Evolutionary conservation across 2,888 invertebrate species (phyloP), one percentile per base, ranked within the genome.

Genomic region (Latheticus oryzae): DNA sequence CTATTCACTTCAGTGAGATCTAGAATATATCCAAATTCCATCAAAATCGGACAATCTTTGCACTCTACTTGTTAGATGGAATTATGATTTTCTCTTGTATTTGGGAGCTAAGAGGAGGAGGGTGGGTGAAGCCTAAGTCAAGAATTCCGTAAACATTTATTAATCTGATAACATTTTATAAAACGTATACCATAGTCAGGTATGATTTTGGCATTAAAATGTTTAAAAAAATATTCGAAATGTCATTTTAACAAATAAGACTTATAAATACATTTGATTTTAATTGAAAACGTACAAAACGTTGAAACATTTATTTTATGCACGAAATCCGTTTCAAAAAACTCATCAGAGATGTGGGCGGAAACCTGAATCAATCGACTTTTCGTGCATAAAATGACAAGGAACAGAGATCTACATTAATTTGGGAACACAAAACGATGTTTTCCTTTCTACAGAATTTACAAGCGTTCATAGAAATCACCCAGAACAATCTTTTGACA

Each of bases 121-220:
- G n/a, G n/a, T n/a, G n/a, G n/a, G n/a, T n/a, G n/a, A n/a, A n/a
- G n/a, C n/a, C n/a, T n/a, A n/a, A n/a, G n/a, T n/a, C n/a, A n/a
- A 17, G 7, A 23, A 30, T 47, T 47, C 35, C 33, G 12, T 47
- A 47, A 47, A 47, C 47, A 47, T 47, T 47, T 47, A 47, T 47
- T 47, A 47, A 47, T 47, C 35, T 11, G 35, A 33, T 47, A 47
- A 47, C 47, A 47, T 47, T 35, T 47, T 47, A 47, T 47, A 47
- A 47, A 47, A 47, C 35, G 33, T 35, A 47, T 47, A 47, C 47
- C 47, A 17, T 12, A 33, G 12, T 47, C 23, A 47, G 47, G 47
- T 47, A 47, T 47, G 15, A 47, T 35, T 45, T 47, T 35, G 47
- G 35, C 35, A 32, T 47, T 24, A 47, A 47, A 47, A 47, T 15